These are phyloP conservation scores for Trachelipus rathkii DNA, from an alignment of 1,140 invertebrate genomes.

Conservation along the genomic window DNA sequence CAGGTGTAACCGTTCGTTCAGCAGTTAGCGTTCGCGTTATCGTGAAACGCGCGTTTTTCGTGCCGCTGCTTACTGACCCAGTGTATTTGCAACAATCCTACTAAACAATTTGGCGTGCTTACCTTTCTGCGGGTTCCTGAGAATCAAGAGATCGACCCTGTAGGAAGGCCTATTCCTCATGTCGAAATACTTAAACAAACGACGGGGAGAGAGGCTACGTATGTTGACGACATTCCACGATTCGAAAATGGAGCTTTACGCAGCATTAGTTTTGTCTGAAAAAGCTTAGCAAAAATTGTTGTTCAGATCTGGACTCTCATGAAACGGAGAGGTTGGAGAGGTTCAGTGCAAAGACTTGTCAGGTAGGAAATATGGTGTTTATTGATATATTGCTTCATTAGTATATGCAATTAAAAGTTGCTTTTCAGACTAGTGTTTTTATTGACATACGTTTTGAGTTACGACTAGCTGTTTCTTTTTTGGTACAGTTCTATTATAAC, in stretches of 20 bases:
- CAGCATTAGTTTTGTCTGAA: constrained; percentile 20
- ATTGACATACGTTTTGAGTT: too few relatives aligned
- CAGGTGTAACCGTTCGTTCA: too few relatives aligned
- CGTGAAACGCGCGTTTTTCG: too few relatives aligned
- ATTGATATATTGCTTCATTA: too few relatives aligned
- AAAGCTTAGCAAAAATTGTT: constrained; percentile 64
- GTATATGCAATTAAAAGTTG: too few relatives aligned
- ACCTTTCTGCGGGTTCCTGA: constrained; percentile 56
- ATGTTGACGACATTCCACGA: constrained; percentile 26
- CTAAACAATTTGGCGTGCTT: too few relatives aligned
- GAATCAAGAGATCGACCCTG: constrained; percentile 62
- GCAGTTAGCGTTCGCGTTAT: too few relatives aligned
- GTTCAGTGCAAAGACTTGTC: constrained; percentile 61
- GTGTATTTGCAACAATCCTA: too few relatives aligned
- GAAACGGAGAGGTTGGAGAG: constrained; percentile 66
- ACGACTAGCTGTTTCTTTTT: too few relatives aligned
- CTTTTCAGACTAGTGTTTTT: too few relatives aligned
- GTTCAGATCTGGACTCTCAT: constrained; percentile 50
- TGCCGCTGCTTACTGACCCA: too few relatives aligned
- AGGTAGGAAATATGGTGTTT: constrained; percentile 51
- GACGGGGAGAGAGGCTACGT: constrained; percentile 22
- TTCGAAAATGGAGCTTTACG: constrained; percentile 20
- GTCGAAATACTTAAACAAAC: background rate
- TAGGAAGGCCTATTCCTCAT: constrained; percentile 67
- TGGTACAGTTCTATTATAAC: too few relatives aligned